Evolutionary conservation across 1,140 invertebrate genomes (phyloP).

Genomic region (Drosophila pruinosa): DNA sequence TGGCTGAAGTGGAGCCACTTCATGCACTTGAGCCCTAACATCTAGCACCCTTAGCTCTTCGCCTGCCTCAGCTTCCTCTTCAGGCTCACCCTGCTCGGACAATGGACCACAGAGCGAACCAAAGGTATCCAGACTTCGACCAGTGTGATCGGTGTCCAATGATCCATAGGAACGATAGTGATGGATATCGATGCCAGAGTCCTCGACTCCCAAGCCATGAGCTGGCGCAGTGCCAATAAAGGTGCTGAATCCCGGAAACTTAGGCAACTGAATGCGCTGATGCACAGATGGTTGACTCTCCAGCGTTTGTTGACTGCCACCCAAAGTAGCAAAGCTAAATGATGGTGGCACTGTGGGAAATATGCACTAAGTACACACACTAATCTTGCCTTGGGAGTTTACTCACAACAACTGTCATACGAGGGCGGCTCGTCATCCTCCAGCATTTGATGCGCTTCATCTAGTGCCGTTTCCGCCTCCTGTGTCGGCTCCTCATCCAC

Average conservation of each 20-base stretch:
- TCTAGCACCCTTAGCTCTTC: constrained; percentile 12
- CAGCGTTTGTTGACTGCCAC: constrained; percentile 67
- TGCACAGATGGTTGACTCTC: constrained; percentile 43
- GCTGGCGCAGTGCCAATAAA: constrained; percentile 59
- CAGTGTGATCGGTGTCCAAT: constrained; percentile 65
- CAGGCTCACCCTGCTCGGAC: constrained; percentile 50
- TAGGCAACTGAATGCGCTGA: constrained; percentile 66
- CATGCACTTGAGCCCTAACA: constrained; percentile 43
- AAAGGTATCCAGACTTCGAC: constrained; percentile 71
- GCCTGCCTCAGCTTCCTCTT: constrained; percentile 9
- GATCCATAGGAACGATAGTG: constrained; percentile 69
- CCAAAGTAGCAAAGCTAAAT: constrained; percentile 74
- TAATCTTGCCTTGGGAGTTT: neutral
- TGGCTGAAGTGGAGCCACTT: constrained; percentile 5
- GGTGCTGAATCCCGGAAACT: constrained; percentile 72
- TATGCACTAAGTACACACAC: neutral
- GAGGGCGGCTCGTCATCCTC: constrained; percentile 76
- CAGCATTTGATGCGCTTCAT: constrained; percentile 43
- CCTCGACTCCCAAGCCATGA: constrained; percentile 45
- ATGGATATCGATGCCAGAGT: constrained; percentile 65
- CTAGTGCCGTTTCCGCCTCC: constrained; percentile 21
- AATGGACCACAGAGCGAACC: constrained; percentile 66
- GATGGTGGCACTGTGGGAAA: constrained; percentile 67
- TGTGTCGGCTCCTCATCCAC: constrained; percentile 49
- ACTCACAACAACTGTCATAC: constrained; percentile 78